Conservation (phyloP, 2,113 vertebrate species). For the Zosterops hypoxanthus region DNA sequence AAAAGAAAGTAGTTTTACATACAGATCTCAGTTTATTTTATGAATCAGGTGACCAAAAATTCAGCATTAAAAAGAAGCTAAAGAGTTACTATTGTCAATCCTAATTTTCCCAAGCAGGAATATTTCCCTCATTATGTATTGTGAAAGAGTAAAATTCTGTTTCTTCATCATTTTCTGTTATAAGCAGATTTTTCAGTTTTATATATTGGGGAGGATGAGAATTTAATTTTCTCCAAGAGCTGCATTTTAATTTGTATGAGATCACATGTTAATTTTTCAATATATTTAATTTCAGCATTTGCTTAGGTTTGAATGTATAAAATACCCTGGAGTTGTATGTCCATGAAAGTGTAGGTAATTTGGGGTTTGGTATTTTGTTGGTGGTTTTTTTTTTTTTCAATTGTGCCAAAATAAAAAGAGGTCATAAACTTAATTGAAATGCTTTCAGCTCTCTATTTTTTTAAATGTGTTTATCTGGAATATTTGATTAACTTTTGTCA, state of each 20-base stretch:
- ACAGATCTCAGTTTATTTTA: not conserved
- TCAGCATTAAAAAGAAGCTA: not conserved
- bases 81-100: not conserved
- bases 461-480: not conserved
- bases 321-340: not conserved
- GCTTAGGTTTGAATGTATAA: not conserved
- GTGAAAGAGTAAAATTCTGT: not conserved
- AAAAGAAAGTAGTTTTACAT: rapidly evolving
- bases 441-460: not conserved
- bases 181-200: not conserved
- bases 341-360: not conserved
- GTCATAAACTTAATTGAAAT: not conserved
- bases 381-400: not conserved
- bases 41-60: not conserved
- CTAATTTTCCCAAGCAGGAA: not conserved
- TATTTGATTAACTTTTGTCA: not conserved
- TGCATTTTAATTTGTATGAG: not conserved
- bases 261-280: not conserved
- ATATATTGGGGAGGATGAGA: not conserved
- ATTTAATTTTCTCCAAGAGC: not conserved
- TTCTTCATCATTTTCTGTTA: not conserved
- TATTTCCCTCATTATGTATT: not conserved
- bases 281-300: not conserved
- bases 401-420: not conserved
- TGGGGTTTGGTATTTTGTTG: not conserved